Evolutionary conservation across 2,113 vertebrate species (phyloP), one percentile per base, ranked within the genome.

Genomic region (Rissa tridactyla): DNA sequence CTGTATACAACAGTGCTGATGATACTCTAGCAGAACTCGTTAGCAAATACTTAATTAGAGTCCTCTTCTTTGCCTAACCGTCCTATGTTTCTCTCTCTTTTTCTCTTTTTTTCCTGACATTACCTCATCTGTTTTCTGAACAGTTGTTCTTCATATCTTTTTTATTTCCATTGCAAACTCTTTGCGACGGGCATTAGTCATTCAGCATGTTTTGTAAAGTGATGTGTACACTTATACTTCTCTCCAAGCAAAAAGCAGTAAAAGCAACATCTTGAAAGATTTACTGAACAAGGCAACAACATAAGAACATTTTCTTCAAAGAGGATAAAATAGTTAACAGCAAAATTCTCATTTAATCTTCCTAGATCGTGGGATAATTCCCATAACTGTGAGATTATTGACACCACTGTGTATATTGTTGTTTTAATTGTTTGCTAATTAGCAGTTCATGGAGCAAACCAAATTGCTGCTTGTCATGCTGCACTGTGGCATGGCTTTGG

Each of bases 361-460:
- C 65, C 60, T 79, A 76, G 80, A 96, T 91, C 69, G 29, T 77
- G 34, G 29, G 22, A 94, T 81, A 85, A 92, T 91, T 95, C 88
- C 86, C 82, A 71, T 72, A 78, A 93, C 82, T 78, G 34, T 76
- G 84, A 93, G 86, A 96, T 89, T 92, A 95, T 78, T 88, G 90
- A 81, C 76, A 89, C 88, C 52, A 87, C 77, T 87, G 78, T 88
- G 91, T 91, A 83, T 93, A 84, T 80, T 88, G 82, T 81, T 97
- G 47, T 77, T 97, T 93, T 95, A 96, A 93, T 96, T 96, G 95
- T 95, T 95, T 95, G 73, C 91, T 95, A 96, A 97, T 96, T 96
- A 96, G 92, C 65, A 94, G 68, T 93, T 96, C 92, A 81, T 60
- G 32, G 52, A 91, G 70, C 86, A 95, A 78, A 94, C 83, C 92